Conservation (phyloP, 1,140 invertebrate species). For the Procambarus clarkii region DNA sequence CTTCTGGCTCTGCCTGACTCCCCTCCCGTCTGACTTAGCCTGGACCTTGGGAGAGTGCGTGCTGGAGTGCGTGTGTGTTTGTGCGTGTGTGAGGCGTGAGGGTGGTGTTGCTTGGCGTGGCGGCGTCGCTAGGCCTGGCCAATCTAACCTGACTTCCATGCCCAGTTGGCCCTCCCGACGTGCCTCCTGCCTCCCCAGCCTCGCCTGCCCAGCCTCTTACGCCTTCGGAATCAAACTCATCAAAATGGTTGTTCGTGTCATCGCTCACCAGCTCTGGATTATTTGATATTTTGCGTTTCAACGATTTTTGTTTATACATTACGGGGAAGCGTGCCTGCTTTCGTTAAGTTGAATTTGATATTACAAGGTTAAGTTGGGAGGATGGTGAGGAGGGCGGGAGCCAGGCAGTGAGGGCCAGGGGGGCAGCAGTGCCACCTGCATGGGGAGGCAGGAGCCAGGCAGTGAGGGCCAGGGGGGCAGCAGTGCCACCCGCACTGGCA, state of each 20-base stretch:
- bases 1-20: no score
- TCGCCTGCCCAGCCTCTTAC: no score
- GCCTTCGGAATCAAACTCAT: neutral
- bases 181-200: neutral
- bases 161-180: neutral
- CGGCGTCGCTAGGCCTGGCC: slow-evolving; percentile 38
- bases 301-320: neutral
- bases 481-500: neutral
- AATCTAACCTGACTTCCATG: slow-evolving; percentile 28
- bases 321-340: neutral
- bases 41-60: neutral
- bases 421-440: neutral
- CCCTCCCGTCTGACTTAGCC: no score
- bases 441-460: neutral
- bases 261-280: no score
- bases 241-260: no score
- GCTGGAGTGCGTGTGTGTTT: neutral
- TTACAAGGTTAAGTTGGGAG: neutral
- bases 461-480: neutral
- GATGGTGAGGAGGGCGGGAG: neutral
- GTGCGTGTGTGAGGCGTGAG: neutral
- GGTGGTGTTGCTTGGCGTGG: neutral
- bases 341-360: neutral
- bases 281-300: no score
- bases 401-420: neutral